A percentile compares a stretch with the other conserved stretches of the same genome.
These are phyloP conservation scores for Corythornis cristatus DNA, from an alignment of 2,113 vertebrate species.

Conservation along the genomic window DNA sequence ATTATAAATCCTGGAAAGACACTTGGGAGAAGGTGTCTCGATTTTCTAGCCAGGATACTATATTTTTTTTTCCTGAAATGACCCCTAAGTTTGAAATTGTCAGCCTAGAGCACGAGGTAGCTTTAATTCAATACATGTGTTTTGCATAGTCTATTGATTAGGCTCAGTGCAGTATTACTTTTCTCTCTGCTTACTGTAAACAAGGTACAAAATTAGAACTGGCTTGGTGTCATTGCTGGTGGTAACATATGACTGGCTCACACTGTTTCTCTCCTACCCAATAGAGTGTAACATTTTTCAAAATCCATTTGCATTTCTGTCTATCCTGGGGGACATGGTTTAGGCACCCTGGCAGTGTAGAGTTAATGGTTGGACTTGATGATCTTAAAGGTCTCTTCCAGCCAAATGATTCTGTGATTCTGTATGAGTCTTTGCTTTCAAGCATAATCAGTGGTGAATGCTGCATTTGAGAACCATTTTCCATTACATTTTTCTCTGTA, in stretches of 20 bases:
- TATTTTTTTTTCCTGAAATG: background rate
- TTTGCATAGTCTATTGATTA: conserved; percentile 39
- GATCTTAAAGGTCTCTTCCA: too few relatives aligned
- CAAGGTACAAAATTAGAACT: conserved; percentile 52
- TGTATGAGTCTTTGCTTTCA: background rate
- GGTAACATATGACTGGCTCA: background rate
- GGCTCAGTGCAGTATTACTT: background rate
- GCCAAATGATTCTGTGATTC: too few relatives aligned
- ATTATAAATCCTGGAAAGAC: background rate
- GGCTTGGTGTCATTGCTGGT: background rate
- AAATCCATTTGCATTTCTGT: background rate
- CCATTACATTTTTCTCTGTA: background rate
- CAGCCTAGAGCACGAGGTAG: background rate
- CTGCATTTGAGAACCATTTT: background rate
- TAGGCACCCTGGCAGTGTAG: too few relatives aligned
- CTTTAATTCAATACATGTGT: background rate
- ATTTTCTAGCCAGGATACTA: background rate
- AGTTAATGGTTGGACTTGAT: too few relatives aligned
- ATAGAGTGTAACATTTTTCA: background rate
- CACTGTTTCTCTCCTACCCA: background rate
- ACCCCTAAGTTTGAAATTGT: background rate
- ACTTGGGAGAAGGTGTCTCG: background rate
- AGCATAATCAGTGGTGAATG: background rate
- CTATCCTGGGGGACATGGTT: background rate
- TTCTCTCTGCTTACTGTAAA: conserved; percentile 9